Base-by-base conservation (phyloP, 1,140 invertebrate genomes). In the Batillaria attramentaria region DNA sequence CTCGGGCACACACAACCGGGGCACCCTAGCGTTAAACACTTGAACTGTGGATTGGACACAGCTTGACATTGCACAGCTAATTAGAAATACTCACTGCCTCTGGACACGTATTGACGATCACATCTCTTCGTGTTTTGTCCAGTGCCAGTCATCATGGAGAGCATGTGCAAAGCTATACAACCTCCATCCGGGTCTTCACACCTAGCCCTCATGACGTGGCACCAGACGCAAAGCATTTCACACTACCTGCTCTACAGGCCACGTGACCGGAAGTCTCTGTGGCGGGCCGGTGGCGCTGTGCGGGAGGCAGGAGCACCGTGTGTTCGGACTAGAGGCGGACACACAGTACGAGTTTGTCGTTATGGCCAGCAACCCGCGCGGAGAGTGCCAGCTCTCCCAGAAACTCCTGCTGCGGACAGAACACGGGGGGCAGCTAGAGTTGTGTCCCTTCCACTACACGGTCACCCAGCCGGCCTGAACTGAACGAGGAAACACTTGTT, bases 361-460 rank as follows among this genome's bases (percentile, higher is more conserved):
- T 4, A 79, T 90, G 80, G 88, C 86, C 13, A 85, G 85, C 74
- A 88, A 88, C 72, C 66, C 72, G 2, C 78, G 85, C 18, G 87
- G 87, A n/a, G 88, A 89, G 69, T 88, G 87, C 79, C 87, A 88
- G 72, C 35, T 89, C n/a, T 90, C 89, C 0, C 86, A 87, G 46
- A 83, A 78, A 77, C 80, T 89, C 0, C 73, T 83, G 10, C 33
- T 89, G 28, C 81, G 86, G 35, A 89, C 89, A 13, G 83, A 87
- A 6, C 28, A 31, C 20, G 57, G 57, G 24, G 6, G n/a, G n/a
- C n/a, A n/a, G n/a, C n/a, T n/a, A n/a, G n/a, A n/a, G n/a, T n/a
- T n/a, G n/a, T n/a, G n/a, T n/a, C n/a, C n/a, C n/a, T n/a, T n/a
- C n/a, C n/a, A n/a, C n/a, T n/a, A n/a, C n/a, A n/a, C n/a, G n/a